Base-by-base conservation (phyloP, 2,797 vertebrate species). In the Falco columbarius region DNA sequence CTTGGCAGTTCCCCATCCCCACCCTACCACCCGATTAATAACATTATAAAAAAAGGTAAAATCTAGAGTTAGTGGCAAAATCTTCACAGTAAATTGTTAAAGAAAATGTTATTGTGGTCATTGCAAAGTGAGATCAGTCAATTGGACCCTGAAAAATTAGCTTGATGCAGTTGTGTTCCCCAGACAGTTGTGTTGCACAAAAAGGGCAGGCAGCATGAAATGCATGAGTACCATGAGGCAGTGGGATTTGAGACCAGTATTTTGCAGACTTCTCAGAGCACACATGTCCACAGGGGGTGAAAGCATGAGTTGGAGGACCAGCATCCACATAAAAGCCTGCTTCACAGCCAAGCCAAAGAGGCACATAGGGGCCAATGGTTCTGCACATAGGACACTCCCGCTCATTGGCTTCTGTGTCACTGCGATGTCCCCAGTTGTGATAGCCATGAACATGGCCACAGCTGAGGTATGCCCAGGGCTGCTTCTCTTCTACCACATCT, bases 81-180 rank as follows among this genome's bases (percentile, higher is more conserved):
- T 95, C 97, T 98, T 98, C 98, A 98, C 98, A 98, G 98, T 98
- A 98, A 98, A 87, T 95, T 95, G 93, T 98, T 95, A 96, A 94
- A 92, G 87, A 32, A 73, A 86, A 83, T 24, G 51, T 97, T 97
- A 94, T 96, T 42, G 91, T 86, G 84, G 82, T 72, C 93, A 27
- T 29, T 11, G 85, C 87, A 59, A 62, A 89, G 96, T 13, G 54
- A 6, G 14, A 56, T 99, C 99, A 99, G 98, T 99, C 99, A 89
- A 99, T 95, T 5, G 99, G 99, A 83, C 99, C 99, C 98, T 99
- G 99, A 98, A 99, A 99, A 98, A 99, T 99, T 14, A 99, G 98
- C 97, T 99, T 99, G 97, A 99, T 89, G 92, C 98, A 99, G 98
- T 99, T 99, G 97, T 99, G 98, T 17, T 98, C 98, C 44, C 99